Evolutionary conservation across 2,797 vertebrate species (phyloP).

Genomic region (Eulemur albifrons): DNA sequence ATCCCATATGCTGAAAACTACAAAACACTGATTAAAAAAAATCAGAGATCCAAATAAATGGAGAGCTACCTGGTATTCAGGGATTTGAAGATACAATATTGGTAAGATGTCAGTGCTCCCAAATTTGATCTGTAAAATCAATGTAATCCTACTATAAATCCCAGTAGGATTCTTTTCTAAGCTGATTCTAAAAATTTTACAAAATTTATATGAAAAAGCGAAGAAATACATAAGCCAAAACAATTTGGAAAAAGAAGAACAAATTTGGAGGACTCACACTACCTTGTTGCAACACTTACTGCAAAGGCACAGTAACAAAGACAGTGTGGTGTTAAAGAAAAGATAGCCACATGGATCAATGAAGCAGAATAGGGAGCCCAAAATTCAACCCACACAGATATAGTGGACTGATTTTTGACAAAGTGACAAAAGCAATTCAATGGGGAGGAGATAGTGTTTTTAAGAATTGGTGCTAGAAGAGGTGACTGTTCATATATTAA

Average conservation of each 20-base stretch:
- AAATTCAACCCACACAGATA: too few relatives aligned
- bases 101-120: not conserved
- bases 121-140: not conserved
- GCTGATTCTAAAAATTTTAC: not conserved
- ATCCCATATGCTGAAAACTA: not conserved
- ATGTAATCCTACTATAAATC: not conserved
- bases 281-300: not conserved
- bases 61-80: not conserved
- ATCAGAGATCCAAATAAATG: not conserved
- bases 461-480: not conserved
- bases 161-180: not conserved
- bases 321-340: not conserved
- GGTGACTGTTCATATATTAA: not conserved
- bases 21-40: not conserved
- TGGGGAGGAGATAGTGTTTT: not conserved
- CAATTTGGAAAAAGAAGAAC: not conserved
- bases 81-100: not conserved
- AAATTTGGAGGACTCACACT: not conserved
- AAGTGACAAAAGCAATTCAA: not conserved
- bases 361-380: not conserved
- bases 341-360: not conserved
- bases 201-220: not conserved
- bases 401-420: not conserved
- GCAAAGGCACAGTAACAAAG: not conserved
- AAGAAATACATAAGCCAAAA: not conserved